Evolutionary conservation across 2,113 vertebrate genomes (phyloP).

Genomic region (Girardinichthys multiradiatus): DNA sequence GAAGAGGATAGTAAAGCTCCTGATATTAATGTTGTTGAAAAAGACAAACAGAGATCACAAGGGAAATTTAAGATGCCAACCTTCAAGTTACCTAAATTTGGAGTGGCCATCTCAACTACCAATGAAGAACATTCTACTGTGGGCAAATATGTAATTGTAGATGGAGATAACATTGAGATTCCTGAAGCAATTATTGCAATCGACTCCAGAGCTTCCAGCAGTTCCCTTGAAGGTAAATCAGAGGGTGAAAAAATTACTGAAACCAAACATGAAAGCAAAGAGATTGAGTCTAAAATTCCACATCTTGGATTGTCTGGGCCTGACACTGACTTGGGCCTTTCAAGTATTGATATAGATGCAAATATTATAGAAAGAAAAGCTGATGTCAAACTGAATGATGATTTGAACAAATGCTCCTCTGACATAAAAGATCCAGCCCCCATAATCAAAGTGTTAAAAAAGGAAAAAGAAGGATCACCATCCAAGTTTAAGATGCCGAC

Average conservation of each 20-base stretch:
- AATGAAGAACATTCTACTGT: neutral
- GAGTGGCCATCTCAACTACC: neutral
- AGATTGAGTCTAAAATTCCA: conserved; percentile 27
- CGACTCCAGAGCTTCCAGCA: neutral
- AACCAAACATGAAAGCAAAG: neutral
- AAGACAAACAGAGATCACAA: neutral
- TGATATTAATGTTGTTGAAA: neutral
- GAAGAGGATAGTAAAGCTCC: neutral
- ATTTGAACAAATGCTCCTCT: neutral
- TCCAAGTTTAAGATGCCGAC: conserved; percentile 44
- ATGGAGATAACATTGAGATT: too few species aligned
- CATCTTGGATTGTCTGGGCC: conserved; percentile 38
- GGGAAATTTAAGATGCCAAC: conserved; percentile 36
- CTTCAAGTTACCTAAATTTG: conserved; percentile 53
- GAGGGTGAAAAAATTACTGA: neutral
- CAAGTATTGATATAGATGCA: conserved; percentile 30
- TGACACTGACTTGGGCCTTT: conserved; percentile 21
- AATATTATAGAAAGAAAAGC: neutral
- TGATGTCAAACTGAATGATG: conserved; percentile 7
- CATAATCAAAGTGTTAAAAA: neutral
- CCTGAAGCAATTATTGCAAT: neutral
- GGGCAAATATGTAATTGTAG: rapidly evolving
- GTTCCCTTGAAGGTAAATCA: neutral
- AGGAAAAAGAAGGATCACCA: neutral
- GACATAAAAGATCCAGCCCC: neutral